phyloP scores from a whole-genome alignment of 2,888 invertebrate species.

The Aelia acuminata region DNA sequence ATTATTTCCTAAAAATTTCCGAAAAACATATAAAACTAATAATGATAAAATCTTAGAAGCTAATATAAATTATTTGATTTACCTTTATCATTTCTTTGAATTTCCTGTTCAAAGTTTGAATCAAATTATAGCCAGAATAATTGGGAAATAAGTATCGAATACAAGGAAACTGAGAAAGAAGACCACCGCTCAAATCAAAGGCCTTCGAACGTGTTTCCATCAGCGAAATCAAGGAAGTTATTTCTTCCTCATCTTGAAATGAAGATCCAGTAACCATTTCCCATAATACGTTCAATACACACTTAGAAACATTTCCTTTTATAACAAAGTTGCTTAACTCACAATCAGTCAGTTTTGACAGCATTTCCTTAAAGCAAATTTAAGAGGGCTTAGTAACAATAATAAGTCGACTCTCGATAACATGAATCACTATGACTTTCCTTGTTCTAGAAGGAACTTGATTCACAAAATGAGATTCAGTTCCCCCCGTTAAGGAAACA shows the following conservation, averaged over 20 bases:
- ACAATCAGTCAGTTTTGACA: not conserved
- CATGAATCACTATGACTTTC: too few species aligned
- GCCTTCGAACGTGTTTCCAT: slow-evolving; percentile 72
- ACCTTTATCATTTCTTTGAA: slow-evolving; percentile 62
- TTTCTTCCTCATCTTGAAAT: slow-evolving; percentile 70
- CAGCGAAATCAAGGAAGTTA: slow-evolving; percentile 71
- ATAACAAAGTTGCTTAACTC: slow-evolving; percentile 48
- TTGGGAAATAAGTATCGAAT: slow-evolving; percentile 76
- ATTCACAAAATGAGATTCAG: too few species aligned
- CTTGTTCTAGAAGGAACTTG: too few species aligned
- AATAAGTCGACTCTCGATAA: too few species aligned
- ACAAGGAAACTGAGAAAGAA: slow-evolving; percentile 77
- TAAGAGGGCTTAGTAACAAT: not conserved
- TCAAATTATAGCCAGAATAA: slow-evolving; percentile 75
- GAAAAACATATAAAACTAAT: not conserved
- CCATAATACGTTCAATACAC: slow-evolving; percentile 79
- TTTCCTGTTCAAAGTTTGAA: slow-evolving; percentile 68
- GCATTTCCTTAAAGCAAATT: slow-evolving; percentile 22
- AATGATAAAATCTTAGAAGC: slow-evolving; percentile 5
- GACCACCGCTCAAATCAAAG: slow-evolving; percentile 75
- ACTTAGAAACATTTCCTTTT: slow-evolving; percentile 71
- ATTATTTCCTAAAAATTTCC: slow-evolving; percentile 71
- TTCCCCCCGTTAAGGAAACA: too few species aligned
- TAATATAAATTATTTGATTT: slow-evolving; percentile 13
- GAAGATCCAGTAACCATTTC: slow-evolving; percentile 72